These are phyloP conservation scores for Ditylenchus dipsaci DNA, from an alignment of 1,140 invertebrate species.

Conservation along the genomic window DNA sequence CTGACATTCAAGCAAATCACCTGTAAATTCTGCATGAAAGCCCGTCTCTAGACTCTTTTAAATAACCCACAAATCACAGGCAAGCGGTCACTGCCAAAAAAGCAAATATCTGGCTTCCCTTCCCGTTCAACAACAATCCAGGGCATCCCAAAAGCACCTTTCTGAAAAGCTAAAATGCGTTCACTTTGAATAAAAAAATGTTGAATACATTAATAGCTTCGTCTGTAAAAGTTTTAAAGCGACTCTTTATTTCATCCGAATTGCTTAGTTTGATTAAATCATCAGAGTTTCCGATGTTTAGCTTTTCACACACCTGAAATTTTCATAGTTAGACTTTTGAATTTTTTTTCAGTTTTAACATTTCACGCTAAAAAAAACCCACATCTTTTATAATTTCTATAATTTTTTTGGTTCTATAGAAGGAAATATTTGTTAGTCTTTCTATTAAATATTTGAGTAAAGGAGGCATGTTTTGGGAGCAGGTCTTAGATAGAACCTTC, in stretches of 20 bases:
- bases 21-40: not conserved
- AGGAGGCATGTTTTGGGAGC: too few relatives aligned
- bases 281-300: not conserved
- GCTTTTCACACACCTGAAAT: constrained; percentile 6
- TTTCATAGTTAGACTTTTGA: not conserved
- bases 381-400: too few relatives aligned
- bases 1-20: constrained; percentile 3
- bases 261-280: constrained; percentile 7
- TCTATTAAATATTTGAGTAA: too few relatives aligned
- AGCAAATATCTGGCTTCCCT: constrained; percentile 10
- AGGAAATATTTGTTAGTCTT: too few relatives aligned
- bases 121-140: constrained; percentile 23
- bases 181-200: not conserved
- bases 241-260: constrained; percentile 10
- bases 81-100: constrained; percentile 23
- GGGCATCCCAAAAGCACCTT: constrained; percentile 17
- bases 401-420: too few relatives aligned
- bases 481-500: too few relatives aligned
- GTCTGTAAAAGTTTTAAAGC: constrained; percentile 2
- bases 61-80: not conserved
- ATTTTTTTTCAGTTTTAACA: too few relatives aligned
- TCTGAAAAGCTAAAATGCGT: not conserved
- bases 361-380: too few relatives aligned
- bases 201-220: constrained; percentile 4
- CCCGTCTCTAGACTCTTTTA: not conserved